Conservation (phyloP, 2,888 invertebrate species). For the Epirrita christyi region DNA sequence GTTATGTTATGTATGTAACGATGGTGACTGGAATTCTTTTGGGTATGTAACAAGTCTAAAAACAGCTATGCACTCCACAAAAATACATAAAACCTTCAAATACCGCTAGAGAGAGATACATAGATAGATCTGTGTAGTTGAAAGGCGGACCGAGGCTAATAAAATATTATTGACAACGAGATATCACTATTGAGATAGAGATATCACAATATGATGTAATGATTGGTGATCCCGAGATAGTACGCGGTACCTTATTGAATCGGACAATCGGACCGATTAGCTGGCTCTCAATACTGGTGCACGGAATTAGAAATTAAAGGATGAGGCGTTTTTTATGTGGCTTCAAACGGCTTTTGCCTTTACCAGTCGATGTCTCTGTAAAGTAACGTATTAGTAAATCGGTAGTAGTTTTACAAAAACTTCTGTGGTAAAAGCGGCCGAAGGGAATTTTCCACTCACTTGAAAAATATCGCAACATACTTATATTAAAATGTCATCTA, state of each 20-base stretch:
- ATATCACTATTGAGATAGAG: conserved; percentile 42
- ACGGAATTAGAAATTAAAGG: conserved; percentile 6
- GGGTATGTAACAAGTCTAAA: background rate
- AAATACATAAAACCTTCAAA: conserved; percentile 8
- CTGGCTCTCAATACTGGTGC: conserved; percentile 36
- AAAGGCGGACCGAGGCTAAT: conserved; percentile 41
- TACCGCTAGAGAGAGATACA: conserved; percentile 20
- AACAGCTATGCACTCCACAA: background rate
- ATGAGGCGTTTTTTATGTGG: conserved; percentile 12
- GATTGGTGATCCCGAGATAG: conserved; percentile 53
- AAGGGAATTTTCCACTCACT: too few species aligned
- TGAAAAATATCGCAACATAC: too few species aligned
- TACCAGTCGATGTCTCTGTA: too few species aligned
- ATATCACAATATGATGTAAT: conserved; percentile 56
- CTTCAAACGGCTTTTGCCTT: too few species aligned
- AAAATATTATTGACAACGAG: conserved; percentile 47
- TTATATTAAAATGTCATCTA: too few species aligned
- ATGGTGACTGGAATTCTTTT: background rate
- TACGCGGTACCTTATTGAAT: conserved; percentile 60
- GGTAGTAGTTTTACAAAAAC: too few species aligned
- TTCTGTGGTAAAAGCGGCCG: too few species aligned
- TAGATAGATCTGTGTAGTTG: conserved; percentile 14
- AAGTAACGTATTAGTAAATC: too few species aligned
- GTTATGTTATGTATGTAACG: too few species aligned
- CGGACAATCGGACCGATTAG: conserved; percentile 63